phyloP scores from a whole-genome alignment of 1,140 invertebrate species.

The Bombus haemorrhoidalis region DNA sequence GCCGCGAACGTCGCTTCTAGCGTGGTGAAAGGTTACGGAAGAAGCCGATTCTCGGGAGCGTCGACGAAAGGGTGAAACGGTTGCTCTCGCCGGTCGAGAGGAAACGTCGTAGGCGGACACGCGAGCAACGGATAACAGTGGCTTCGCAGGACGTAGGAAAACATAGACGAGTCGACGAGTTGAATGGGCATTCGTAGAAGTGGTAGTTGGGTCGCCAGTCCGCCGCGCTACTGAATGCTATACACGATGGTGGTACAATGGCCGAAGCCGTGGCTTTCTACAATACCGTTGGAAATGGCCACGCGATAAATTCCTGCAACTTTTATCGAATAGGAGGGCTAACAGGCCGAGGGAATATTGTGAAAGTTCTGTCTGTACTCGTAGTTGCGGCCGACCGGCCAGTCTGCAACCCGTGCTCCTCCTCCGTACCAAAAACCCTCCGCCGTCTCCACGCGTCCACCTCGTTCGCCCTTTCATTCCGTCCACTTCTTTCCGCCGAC shows the following conservation, averaged over 20 bases:
- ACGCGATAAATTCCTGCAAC: slow-evolving; percentile 77
- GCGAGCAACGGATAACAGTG: slow-evolving; percentile 5
- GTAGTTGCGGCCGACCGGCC: slow-evolving; percentile 47
- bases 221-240: slow-evolving; percentile 66
- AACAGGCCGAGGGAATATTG: slow-evolving; percentile 72
- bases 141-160: slow-evolving; percentile 34
- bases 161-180: slow-evolving; percentile 57
- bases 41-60: slow-evolving; percentile 1
- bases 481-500: slow-evolving; percentile 11
- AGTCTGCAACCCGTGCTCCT: slow-evolving; percentile 56
- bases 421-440: slow-evolving; percentile 14
- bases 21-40: not conserved
- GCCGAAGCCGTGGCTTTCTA: slow-evolving; percentile 67
- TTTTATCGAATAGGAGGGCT: slow-evolving; percentile 74
- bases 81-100: not conserved
- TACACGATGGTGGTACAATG: slow-evolving; percentile 71
- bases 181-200: slow-evolving; percentile 59
- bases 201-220: slow-evolving; percentile 47
- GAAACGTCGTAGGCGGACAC: slow-evolving; percentile 36
- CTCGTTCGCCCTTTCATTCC: slow-evolving; percentile 22
- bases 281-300: slow-evolving; percentile 73
- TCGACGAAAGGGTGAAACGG: not conserved
- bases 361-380: slow-evolving; percentile 68
- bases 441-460: not conserved
- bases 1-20: not conserved